A percentile compares a stretch with the other conserved stretches of the same genome.
Evolutionary conservation across 2,113 vertebrate genomes (phyloP).

Genomic region (Microcebus tavaratra): DNA sequence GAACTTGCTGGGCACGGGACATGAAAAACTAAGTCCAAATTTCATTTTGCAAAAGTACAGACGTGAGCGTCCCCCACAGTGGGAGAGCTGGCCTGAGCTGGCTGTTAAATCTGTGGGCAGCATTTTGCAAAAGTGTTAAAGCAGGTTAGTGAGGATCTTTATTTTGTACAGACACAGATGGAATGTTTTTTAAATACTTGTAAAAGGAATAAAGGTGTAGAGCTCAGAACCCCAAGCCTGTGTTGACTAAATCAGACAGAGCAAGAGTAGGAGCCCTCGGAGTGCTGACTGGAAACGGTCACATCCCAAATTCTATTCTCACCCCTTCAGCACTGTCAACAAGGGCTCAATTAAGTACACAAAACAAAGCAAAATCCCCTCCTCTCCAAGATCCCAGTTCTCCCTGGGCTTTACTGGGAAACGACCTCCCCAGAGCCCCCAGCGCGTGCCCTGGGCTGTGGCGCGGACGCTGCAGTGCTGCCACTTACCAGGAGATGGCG

Average conservation of each 20-base stretch:
- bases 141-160: not conserved
- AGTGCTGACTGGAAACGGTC: not conserved
- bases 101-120: not conserved
- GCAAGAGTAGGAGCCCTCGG: not conserved
- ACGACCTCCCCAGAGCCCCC: not conserved
- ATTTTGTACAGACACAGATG: not conserved
- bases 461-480: conserved; percentile 50
- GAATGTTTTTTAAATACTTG: not conserved
- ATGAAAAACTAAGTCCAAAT: not conserved
- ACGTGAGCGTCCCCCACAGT: accelerated
- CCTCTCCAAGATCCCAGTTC: not conserved
- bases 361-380: too few relatives aligned
- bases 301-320: accelerated
- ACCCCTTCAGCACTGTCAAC: not conserved
- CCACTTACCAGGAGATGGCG: conserved; percentile 95
- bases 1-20: not conserved
- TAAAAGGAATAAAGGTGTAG: not conserved
- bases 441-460: too few relatives aligned
- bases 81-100: too few relatives aligned
- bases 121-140: not conserved
- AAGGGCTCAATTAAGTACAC: not conserved
- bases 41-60: not conserved
- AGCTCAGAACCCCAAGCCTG: not conserved
- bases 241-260: not conserved
- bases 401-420: not conserved